phyloP scores from a whole-genome alignment of 2,797 vertebrate genomes.

The Notoglanidium macrostoma region DNA sequence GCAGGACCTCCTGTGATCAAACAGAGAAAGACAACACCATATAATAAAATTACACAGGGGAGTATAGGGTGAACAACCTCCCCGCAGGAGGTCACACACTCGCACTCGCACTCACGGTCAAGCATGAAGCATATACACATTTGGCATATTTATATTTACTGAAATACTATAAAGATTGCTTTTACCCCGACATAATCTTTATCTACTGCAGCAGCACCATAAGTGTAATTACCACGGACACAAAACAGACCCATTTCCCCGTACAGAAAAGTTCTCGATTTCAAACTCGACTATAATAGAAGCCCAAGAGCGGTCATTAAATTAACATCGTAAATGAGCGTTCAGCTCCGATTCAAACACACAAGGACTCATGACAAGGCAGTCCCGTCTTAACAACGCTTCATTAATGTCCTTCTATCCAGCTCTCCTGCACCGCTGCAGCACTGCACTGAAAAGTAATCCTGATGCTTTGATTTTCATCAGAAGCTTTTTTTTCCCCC shows the following conservation, averaged over 20 bases:
- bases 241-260: not conserved
- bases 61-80: not conserved
- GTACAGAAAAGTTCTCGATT: not conserved
- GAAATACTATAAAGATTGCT: not conserved
- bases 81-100: not conserved
- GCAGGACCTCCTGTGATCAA: conserved; percentile 86
- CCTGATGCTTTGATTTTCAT: not conserved
- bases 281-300: not conserved
- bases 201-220: not conserved
- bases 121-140: not conserved
- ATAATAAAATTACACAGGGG: conserved; percentile 48
- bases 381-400: not conserved
- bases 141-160: not conserved
- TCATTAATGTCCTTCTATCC: not conserved
- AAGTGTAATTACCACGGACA: not conserved
- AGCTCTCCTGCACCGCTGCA: not conserved
- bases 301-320: too few species aligned
- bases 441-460: not conserved
- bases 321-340: too few species aligned
- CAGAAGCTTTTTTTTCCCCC: not conserved
- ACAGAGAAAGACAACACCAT: conserved; percentile 44
- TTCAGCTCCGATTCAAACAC: not conserved
- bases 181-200: not conserved
- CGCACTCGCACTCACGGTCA: not conserved
- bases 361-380: not conserved